These are phyloP conservation scores for Ligdia adustata DNA, from an alignment of 2,888 invertebrate genomes.

Conservation along the genomic window DNA sequence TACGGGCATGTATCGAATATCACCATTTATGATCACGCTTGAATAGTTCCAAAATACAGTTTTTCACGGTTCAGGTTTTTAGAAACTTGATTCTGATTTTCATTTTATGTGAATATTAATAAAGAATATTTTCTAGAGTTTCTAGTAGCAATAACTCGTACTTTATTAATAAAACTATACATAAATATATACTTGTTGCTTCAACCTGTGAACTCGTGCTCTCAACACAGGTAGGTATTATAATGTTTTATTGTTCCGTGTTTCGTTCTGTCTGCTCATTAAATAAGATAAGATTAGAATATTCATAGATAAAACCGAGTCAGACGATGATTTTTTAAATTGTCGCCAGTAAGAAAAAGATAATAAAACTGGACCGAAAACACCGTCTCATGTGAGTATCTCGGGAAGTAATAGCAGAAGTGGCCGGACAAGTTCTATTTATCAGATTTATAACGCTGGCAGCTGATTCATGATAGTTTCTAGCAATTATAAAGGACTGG, in stretches of 20 bases:
- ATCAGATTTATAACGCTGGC: slow-evolving; percentile 76
- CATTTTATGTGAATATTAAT: slow-evolving; percentile 40
- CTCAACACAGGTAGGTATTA: slow-evolving; percentile 48
- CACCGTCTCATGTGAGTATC: slow-evolving; percentile 18
- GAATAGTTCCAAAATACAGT: slow-evolving; percentile 61
- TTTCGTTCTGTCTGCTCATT: slow-evolving; percentile 47
- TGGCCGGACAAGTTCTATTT: slow-evolving; percentile 65
- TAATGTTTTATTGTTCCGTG: slow-evolving; percentile 49
- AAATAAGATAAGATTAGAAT: slow-evolving; percentile 60
- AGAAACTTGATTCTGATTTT: slow-evolving; percentile 48
- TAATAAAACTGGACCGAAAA: slow-evolving; percentile 21
- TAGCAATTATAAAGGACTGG: slow-evolving; percentile 73
- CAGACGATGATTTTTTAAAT: slow-evolving; percentile 22
- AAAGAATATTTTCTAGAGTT: slow-evolving; percentile 39
- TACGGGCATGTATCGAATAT: slow-evolving; percentile 55
- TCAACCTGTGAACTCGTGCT: slow-evolving; percentile 19
- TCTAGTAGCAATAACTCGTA: slow-evolving; percentile 45
- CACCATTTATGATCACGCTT: slow-evolving; percentile 55
- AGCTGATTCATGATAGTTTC: slow-evolving; percentile 78
- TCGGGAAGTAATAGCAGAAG: slow-evolving; percentile 39
- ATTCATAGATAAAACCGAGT: slow-evolving; percentile 46
- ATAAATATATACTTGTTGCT: slow-evolving; percentile 20
- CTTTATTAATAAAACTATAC: slow-evolving; percentile 34
- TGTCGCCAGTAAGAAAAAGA: slow-evolving; percentile 18
- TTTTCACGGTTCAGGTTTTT: slow-evolving; percentile 62